These are phyloP conservation scores for Xenus cinereus DNA, from an alignment of 2,113 vertebrate genomes.

Conservation along the genomic window DNA sequence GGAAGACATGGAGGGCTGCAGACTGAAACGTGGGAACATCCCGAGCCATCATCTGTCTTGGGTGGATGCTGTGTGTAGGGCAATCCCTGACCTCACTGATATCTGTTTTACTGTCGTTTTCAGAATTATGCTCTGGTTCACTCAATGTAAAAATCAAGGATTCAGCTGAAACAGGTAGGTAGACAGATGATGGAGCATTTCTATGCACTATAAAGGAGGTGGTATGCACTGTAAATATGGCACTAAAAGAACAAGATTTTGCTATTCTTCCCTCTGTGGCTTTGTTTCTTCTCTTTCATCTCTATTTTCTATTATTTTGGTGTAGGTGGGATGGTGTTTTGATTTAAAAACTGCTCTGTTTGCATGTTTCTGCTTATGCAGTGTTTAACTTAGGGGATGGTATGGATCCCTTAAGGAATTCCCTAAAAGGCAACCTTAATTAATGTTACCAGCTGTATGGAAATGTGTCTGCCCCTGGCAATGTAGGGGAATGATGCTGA, in stretches of 20 bases:
- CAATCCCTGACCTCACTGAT: neutral
- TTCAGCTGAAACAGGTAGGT: neutral
- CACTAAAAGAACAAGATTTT: neutral
- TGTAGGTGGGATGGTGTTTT: neutral
- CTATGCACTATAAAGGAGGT: neutral
- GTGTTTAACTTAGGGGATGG: neutral
- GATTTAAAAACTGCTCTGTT: neutral
- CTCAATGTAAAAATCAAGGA: neutral
- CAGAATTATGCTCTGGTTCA: neutral
- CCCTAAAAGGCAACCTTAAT: slow-evolving; percentile 35
- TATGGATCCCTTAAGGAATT: slow-evolving; percentile 19
- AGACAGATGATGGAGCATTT: neutral
- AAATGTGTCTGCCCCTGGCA: slow-evolving; percentile 6
- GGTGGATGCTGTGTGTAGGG: neutral
- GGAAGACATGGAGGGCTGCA: neutral
- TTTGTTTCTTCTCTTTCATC: neutral
- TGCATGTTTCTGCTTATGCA: neutral
- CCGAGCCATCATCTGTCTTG: neutral
- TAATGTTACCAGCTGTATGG: slow-evolving; percentile 14
- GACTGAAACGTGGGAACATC: rapidly evolving
- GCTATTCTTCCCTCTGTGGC: neutral
- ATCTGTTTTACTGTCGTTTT: neutral
- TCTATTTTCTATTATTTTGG: neutral
- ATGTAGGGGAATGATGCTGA: neutral
- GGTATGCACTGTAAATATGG: rapidly evolving